Evolutionary conservation across 2,797 vertebrate genomes (phyloP), one percentile per base, ranked within the genome.

Genomic region (Leontocebus nigricollis): DNA sequence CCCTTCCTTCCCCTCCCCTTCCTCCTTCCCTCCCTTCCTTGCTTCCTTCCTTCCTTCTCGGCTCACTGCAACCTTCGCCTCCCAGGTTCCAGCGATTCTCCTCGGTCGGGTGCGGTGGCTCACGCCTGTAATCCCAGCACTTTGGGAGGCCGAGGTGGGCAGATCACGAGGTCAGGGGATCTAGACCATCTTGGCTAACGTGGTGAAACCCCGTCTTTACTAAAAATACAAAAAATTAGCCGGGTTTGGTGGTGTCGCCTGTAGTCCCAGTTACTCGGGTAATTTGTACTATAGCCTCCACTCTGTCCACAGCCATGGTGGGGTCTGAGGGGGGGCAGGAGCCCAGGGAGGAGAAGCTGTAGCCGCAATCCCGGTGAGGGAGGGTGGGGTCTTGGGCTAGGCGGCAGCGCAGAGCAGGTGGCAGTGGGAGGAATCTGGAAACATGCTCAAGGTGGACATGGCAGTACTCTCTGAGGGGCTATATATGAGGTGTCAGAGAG

Each of bases 361-460:
- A 19, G n/a, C 48, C 2, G 4, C 33, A 39, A 12, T 24, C 26
- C 36, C 1, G 24, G 72, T 61, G 86, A 72, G 57, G 90, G 77
- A 22, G 0, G 8, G 12, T 0, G 55, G 72, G n/a, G 6, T 15
- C 30, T 33, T 73, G 83, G 57, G 77, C 55, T 24, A 4, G 0
- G 0, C 11, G 7, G 2, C 0, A 12, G n/a, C 33, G 0, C 0
- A n/a, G 50, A 57, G 20, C n/a, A 30, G 36, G 61, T 70, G 57
- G 48, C 55, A 20, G 15, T 15, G 36, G 48, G 55, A 93, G 41
- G 92, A 19, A 44, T 80, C 88, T n/a, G 83, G 88, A 90, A 57
- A 39, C 27, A 19, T n/a, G 30, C 67, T 33, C 50, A 52, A 48
- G 48, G 26, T 2, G 5, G 88, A 91, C 52, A 77, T 0, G 39